Conservation (phyloP, 2,113 vertebrate genomes). For the Capra hircus region DNA sequence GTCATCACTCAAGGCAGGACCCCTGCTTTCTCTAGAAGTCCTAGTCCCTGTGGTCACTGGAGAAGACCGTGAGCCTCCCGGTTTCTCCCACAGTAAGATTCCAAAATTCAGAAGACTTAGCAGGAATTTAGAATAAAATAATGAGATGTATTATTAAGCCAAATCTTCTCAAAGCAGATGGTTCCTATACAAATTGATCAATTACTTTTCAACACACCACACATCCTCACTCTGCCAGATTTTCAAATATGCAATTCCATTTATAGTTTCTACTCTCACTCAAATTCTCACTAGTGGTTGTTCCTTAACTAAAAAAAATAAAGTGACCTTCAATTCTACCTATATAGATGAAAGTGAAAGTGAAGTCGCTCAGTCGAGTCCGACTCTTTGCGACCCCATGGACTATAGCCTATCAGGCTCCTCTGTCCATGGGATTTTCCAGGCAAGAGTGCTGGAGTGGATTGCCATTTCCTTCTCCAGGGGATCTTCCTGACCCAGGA, state of each 20-base stretch:
- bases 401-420: too few species aligned
- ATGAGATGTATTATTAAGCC: not conserved
- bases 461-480: too few species aligned
- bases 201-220: not conserved
- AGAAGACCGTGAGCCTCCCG: not conserved
- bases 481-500: too few species aligned
- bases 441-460: too few species aligned
- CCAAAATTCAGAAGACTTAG: not conserved
- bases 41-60: not conserved
- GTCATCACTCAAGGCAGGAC: not conserved
- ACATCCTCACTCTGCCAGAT: not conserved
- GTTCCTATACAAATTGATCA: not conserved
- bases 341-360: not conserved
- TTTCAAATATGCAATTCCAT: not conserved
- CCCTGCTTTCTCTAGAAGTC: not conserved
- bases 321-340: not conserved
- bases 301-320: not conserved
- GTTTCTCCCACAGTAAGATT: not conserved
- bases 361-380: too few species aligned
- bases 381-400: too few species aligned
- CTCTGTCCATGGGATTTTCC: too few species aligned
- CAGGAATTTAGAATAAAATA: not conserved
- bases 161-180: not conserved
- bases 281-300: not conserved
- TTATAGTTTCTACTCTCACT: not conserved